Conservation (phyloP, 1,140 invertebrate genomes). For the Drosophila ohnishii region DNA sequence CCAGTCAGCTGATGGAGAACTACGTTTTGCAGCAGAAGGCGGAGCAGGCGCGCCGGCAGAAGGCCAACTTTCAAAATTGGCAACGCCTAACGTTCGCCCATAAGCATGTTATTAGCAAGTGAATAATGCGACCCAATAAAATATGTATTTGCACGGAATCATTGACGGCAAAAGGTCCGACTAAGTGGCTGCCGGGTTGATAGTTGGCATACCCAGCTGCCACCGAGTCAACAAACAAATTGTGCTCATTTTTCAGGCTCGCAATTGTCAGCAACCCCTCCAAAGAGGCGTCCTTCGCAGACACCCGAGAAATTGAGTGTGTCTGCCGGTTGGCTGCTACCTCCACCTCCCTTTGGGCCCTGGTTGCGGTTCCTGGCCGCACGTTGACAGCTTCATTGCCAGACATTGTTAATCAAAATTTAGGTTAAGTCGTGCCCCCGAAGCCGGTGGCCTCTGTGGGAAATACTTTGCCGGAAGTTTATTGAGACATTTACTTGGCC, state of each 20-base stretch:
- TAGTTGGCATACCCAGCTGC: conserved; percentile 33
- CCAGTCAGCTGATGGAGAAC: conserved; percentile 61
- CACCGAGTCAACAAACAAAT: conserved; percentile 63
- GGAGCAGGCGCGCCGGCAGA: conserved; percentile 39
- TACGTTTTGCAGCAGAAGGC: conserved; percentile 63
- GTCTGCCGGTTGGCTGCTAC: not conserved
- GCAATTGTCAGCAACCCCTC: conserved; percentile 19
- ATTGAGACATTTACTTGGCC: conserved; percentile 72
- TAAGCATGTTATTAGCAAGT: conserved; percentile 70
- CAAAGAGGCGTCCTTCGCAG: not conserved
- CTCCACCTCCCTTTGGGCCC: not conserved
- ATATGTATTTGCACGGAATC: conserved; percentile 58
- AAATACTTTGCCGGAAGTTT: conserved; percentile 57
- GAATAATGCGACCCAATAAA: conserved; percentile 65
- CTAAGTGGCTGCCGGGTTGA: conserved; percentile 30
- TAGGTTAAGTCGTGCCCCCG: conserved; percentile 73
- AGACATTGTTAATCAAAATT: conserved; percentile 81
- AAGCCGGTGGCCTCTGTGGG: conserved; percentile 22
- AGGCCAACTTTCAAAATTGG: conserved; percentile 57
- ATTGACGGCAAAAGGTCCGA: conserved; percentile 14
- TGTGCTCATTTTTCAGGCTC: conserved; percentile 73
- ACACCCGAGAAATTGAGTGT: conserved; percentile 6
- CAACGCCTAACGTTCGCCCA: conserved; percentile 57
- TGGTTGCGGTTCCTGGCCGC: conserved; percentile 34
- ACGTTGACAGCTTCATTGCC: conserved; percentile 77